Evolutionary conservation across 64 coral and sea anemone genomes (phyloP), one percentile per base, ranked within the genome.

Genomic region (Astreopora myriophthalma): DNA sequence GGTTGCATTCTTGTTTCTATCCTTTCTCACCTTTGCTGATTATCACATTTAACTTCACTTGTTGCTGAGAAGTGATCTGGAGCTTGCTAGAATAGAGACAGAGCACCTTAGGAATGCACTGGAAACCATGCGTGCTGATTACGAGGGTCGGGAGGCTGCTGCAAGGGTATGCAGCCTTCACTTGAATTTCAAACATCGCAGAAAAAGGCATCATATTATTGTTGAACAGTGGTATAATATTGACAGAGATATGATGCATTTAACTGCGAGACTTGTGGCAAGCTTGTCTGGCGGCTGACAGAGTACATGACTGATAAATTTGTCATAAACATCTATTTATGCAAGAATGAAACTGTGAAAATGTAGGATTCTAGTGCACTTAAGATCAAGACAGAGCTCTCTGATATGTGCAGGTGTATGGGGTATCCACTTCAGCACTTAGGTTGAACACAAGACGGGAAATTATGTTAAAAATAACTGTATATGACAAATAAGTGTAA

Each of bases 101-200:
- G 91, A 97, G 52, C 91, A 94, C 62, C 83, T 97, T 71, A 89
- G 84, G 71, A 97, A 97, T 48, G 89, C 95, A 12, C 38, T 97
- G 60, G 95, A 94, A 11, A 94, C 79, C 48, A 76, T 97, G 84
- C 95, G 93, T 25, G 36, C 60, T 34, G 95, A 97, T 48, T 93
- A 84, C 48, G 95, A 97, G 85, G 92, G 80, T 33, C 69, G 73
- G 48, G 90, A 90, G 48, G 79, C 73, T 13, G 63, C 67, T 60
- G 87, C 37, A 27, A 20, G 77, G 92, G 92, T 93, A 93, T 63
- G 92, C 42, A 37, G 82, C 68, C 35, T 52, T 46, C 33, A 27
- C n/a, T 24, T 85, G 7, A 27, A 58, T 58, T 58, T 2, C 9
- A 58, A 58, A 11, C 13, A 20, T 58, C 17, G 2, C 52, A 16